These are phyloP conservation scores for Furcifer pardalis DNA, from an alignment of 2,797 vertebrate genomes.

Conservation along the genomic window DNA sequence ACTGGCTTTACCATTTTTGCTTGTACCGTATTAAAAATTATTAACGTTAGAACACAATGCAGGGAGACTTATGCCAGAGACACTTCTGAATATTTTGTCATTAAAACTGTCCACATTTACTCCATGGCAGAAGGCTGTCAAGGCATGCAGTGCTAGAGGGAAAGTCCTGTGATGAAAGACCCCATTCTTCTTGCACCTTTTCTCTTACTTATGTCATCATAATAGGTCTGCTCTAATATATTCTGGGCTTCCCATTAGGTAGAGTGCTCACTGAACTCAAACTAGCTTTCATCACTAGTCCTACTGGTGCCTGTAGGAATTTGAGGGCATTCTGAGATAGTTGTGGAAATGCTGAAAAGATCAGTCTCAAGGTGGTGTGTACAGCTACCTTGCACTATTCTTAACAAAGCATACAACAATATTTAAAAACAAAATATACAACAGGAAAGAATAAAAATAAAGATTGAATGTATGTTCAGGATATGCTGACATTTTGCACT, in stretches of 20 bases:
- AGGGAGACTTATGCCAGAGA: too few species aligned
- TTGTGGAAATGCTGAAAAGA: neutral
- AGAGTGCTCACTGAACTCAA: neutral
- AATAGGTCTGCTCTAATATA: too few species aligned
- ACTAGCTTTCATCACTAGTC: neutral
- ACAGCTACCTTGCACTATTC: neutral
- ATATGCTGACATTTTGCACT: neutral
- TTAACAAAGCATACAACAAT: too few species aligned
- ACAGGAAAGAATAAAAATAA: constrained; percentile 3
- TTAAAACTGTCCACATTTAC: neutral
- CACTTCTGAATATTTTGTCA: neutral
- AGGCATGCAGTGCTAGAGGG: neutral
- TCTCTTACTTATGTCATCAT: neutral
- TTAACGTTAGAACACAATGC: neutral
- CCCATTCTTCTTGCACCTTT: neutral
- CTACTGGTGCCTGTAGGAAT: neutral
- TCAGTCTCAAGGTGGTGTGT: neutral
- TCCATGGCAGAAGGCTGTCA: neutral
- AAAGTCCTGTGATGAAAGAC: neutral
- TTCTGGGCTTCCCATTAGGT: too few species aligned
- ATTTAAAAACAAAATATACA: neutral
- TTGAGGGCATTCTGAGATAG: neutral
- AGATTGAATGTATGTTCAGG: neutral
- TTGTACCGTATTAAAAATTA: neutral
- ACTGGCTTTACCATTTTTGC: neutral